phyloP scores from a whole-genome alignment of 2,888 invertebrate species.

The Microctonus brassicae region DNA sequence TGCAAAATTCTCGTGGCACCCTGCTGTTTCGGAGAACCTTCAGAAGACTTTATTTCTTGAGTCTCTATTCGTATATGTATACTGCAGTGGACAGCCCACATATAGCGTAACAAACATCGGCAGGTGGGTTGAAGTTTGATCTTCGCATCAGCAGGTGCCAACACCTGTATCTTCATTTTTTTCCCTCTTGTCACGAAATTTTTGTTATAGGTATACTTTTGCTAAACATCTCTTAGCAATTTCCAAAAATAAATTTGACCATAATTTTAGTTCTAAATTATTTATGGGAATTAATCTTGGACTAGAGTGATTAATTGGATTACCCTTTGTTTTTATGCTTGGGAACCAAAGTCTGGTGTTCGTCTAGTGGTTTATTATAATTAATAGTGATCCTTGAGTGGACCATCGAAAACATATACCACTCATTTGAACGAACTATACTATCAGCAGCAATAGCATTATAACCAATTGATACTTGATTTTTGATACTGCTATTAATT shows the following conservation, averaged over 20 bases:
- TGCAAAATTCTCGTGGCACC: conserved; percentile 1
- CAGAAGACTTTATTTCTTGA: not conserved
- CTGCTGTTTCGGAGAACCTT: not conserved
- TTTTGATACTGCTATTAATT: conserved; percentile 23
- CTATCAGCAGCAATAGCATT: not conserved
- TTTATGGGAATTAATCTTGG: not conserved
- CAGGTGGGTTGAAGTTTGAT: conserved; percentile 7
- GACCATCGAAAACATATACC: conserved; percentile 38
- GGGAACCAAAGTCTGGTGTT: not conserved
- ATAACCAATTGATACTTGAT: conserved; percentile 31
- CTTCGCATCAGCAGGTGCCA: conserved; percentile 32
- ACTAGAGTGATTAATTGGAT: not conserved
- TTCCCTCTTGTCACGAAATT: not conserved
- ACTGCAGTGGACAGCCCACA: not conserved
- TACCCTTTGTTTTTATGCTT: not conserved
- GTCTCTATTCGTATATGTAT: not conserved
- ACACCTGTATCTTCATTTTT: conserved; percentile 29
- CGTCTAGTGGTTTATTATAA: conserved; percentile 1
- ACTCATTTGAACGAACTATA: not conserved
- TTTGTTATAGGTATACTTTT: not conserved
- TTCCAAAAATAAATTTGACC: not conserved
- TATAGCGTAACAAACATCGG: not conserved
- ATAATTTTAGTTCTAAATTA: not conserved
- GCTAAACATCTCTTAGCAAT: not conserved
- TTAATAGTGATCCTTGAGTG: conserved; percentile 28